phyloP scores from a whole-genome alignment of 2,888 invertebrate genomes.

The Autographa gamma region DNA sequence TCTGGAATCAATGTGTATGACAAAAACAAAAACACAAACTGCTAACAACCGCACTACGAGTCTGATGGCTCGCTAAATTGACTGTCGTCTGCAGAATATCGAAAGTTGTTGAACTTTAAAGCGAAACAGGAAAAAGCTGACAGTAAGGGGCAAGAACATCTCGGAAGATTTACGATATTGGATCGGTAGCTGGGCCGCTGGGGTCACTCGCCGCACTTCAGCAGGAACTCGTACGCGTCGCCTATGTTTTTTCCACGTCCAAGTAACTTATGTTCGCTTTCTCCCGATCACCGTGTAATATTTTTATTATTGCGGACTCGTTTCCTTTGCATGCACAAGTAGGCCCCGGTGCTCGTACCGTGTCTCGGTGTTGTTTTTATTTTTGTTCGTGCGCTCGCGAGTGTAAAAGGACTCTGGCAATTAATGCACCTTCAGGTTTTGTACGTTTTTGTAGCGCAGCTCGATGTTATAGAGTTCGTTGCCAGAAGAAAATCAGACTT shows the following conservation, averaged over 20 bases:
- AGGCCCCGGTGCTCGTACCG: constrained; percentile 59
- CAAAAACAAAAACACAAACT: constrained; percentile 44
- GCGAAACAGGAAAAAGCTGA: constrained; percentile 73
- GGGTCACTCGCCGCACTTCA: constrained; percentile 73
- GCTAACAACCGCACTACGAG: constrained; percentile 45
- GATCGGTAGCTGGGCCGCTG: constrained; percentile 71
- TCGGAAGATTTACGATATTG: constrained; percentile 74
- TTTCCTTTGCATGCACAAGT: constrained; percentile 71
- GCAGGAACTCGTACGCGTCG: constrained; percentile 51
- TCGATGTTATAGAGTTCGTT: constrained; percentile 36
- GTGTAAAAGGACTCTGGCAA: constrained; percentile 60
- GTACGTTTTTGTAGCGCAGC: constrained; percentile 44
- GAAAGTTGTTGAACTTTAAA: constrained; percentile 74
- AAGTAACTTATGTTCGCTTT: constrained; percentile 66
- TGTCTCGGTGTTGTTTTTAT: constrained; percentile 64
- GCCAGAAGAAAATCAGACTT: constrained; percentile 40
- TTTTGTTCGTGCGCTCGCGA: constrained; percentile 58
- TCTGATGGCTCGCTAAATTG: constrained; percentile 54
- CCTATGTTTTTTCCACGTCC: constrained; percentile 62
- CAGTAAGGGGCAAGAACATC: constrained; percentile 63
- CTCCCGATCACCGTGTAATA: constrained; percentile 63
- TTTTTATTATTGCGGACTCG: constrained; percentile 65
- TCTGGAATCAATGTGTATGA: constrained; percentile 47
- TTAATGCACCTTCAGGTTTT: constrained; percentile 62
- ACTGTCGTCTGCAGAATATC: constrained; percentile 63